Evolutionary conservation across 2,797 vertebrate species (phyloP).

Genomic region (Etheostoma perlongum): DNA sequence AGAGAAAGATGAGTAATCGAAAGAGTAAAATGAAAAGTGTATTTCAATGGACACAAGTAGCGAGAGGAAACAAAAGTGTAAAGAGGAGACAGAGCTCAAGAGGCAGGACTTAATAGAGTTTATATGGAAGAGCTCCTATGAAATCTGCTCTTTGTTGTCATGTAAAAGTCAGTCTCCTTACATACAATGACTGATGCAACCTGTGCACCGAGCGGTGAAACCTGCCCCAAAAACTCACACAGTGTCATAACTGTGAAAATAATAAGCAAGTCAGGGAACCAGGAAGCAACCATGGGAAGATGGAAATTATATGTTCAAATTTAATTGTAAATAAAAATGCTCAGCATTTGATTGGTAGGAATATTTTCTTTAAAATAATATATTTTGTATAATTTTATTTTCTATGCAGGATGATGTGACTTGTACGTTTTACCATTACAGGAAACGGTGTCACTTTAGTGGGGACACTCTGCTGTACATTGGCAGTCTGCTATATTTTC

Average conservation of each 20-base stretch:
- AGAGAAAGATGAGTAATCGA: background rate
- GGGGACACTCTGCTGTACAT: background rate
- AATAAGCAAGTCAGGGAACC: constrained; percentile 8
- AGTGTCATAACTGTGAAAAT: background rate
- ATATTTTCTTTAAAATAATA: background rate
- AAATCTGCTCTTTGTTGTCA: constrained; percentile 31
- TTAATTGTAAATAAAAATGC: background rate
- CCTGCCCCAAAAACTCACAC: constrained; percentile 3
- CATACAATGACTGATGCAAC: constrained; percentile 40
- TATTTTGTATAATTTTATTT: background rate
- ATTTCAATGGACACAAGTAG: background rate
- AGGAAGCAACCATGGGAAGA: background rate
- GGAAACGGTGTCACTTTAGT: background rate
- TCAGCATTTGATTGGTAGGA: background rate
- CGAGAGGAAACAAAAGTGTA: background rate
- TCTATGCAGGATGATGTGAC: background rate
- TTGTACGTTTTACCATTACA: background rate
- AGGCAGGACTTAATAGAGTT: constrained; percentile 17
- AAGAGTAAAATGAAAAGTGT: background rate
- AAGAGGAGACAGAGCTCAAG: background rate
- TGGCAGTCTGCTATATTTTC: constrained; percentile 10
- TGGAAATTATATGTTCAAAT: background rate
- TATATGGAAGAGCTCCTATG: constrained; percentile 1
- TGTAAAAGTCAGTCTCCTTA: constrained; percentile 15
- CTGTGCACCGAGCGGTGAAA: constrained; percentile 22